phyloP scores from a whole-genome alignment of 1,140 invertebrate genomes.

The Tetramorium parvispinum region DNA sequence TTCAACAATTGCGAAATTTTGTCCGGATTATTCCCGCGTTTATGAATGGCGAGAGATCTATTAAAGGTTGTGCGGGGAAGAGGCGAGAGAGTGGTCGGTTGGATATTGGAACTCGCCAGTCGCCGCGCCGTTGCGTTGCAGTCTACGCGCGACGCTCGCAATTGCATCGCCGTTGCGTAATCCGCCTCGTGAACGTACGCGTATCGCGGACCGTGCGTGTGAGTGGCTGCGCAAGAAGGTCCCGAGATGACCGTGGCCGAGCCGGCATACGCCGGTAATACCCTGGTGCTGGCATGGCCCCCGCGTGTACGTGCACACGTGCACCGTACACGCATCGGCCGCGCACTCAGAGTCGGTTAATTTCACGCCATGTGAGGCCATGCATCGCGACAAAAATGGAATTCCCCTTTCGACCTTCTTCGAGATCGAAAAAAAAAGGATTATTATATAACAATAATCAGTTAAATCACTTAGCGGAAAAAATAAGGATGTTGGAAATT shows the following conservation, averaged over 20 bases:
- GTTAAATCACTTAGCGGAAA: neutral
- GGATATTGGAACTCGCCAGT: conserved; percentile 27
- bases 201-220: conserved; percentile 58
- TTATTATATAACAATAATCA: neutral
- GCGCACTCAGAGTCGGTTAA: neutral
- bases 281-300: conserved; percentile 31
- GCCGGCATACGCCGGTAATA: conserved; percentile 50
- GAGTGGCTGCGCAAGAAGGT: conserved; percentile 75
- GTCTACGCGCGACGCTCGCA: conserved; percentile 21
- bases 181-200: conserved; percentile 7
- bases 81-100: neutral
- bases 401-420: neutral
- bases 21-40: neutral
- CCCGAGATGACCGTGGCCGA: conserved; percentile 82
- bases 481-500: neutral
- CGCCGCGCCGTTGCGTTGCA: neutral
- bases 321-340: conserved; percentile 13
- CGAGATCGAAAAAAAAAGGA: neutral
- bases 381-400: neutral
- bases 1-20: neutral
- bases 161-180: conserved; percentile 55
- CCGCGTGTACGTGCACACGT: conserved; percentile 17
- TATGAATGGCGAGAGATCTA: conserved; percentile 39
- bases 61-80: conserved; percentile 18
- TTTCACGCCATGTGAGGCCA: neutral